Base-by-base conservation (phyloP, 2,113 vertebrate species). In the Phrynocephalus versicolor region DNA sequence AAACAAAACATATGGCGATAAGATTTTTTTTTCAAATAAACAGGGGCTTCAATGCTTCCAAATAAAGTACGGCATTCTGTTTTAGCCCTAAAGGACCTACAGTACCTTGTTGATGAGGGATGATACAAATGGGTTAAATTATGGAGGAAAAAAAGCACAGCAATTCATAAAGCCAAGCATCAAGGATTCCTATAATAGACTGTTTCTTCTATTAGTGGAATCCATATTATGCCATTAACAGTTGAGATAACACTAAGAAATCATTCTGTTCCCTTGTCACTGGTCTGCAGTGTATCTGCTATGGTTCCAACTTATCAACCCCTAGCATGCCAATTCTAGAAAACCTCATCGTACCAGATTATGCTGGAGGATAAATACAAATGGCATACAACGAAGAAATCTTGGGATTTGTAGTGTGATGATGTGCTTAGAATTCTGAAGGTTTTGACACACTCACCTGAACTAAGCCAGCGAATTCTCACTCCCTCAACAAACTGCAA, bases 81-180 rank as follows among this genome's bases (percentile, higher is more conserved):
- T 62, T 80, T 60, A 16, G 0, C 0, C 1, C 6, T 33, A 73
- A 74, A 39, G 15, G 1, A n/a, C 41, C 0, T 6, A 1, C n/a
- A n/a, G n/a, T n/a, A n/a, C 23, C 83, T 65, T 64, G 6, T 27
- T 33, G 5, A 64, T 33, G 41, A 6, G 25, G n/a, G 41, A 67
- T 16, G 65, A 67, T 67, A 67, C 30, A 5, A 39, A 25, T 2
- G 35, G 33, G 25, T 81, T 37, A 69, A 27, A 8, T 35, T 0
- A 89, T 37, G 85, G 39, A 90, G 58, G 3, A 0, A 58, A 62
- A 64, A 0, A 5, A 0, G 58, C 3, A 74, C 16, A 13, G 12
- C 37, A 67, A 13, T 27, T 23, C n/a, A n/a, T n/a, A n/a, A 67
- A 33, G 27, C 39, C 21, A 33, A 81, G 18, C n/a, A 76, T 14